Evolutionary conservation across 2,888 invertebrate species (phyloP).

Genomic region (Auanema freiburgensis): DNA sequence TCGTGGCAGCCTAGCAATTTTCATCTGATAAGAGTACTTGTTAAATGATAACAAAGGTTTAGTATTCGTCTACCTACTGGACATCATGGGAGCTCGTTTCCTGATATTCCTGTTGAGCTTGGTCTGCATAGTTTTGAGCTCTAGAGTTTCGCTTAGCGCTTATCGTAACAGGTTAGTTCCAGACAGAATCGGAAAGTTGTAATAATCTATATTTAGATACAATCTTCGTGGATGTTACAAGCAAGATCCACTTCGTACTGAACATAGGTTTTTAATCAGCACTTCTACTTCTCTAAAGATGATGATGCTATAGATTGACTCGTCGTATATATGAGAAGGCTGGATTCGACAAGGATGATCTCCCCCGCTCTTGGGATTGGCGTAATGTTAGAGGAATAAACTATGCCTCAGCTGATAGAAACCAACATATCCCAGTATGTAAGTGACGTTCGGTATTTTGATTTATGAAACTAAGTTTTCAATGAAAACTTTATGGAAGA

Average conservation of each 20-base stretch:
- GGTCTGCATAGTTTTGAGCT: too few relatives aligned
- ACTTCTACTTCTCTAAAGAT: background rate
- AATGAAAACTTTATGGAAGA: too few relatives aligned
- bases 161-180: too few relatives aligned
- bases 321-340: conserved; percentile 54
- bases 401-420: conserved; percentile 67
- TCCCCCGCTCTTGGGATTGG: conserved; percentile 67
- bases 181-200: too few relatives aligned
- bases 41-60: too few relatives aligned
- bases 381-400: conserved; percentile 67
- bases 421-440: conserved; percentile 68
- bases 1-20: too few relatives aligned
- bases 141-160: too few relatives aligned
- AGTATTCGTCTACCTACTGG: too few relatives aligned
- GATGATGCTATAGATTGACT: conserved; percentile 31
- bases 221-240: conserved; percentile 56
- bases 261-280: conserved; percentile 39
- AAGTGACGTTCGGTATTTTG: conserved; percentile 7
- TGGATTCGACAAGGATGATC: conserved; percentile 44
- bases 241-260: conserved; percentile 36
- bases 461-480: background rate
- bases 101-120: too few relatives aligned
- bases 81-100: too few relatives aligned
- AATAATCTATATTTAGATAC: conserved; percentile 23
- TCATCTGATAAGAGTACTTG: too few relatives aligned